Base-by-base conservation (phyloP, 2,888 invertebrate genomes). In the Cheilosia vernalis region DNA sequence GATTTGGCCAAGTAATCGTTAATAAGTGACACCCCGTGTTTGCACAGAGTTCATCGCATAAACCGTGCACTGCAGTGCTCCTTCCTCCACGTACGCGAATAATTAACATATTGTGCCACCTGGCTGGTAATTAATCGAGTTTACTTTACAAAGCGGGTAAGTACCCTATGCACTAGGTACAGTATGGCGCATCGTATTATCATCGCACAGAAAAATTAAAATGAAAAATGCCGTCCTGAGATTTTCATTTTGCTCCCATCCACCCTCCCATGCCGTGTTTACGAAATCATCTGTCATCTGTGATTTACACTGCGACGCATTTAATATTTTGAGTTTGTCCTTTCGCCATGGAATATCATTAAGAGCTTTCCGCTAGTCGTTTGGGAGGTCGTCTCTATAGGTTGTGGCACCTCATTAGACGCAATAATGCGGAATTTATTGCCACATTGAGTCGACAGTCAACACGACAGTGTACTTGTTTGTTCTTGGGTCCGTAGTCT, bases 31-130 rank as follows among this genome's bases (percentile, higher is more conserved):
- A 77, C 47, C 66, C 64, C 72, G 66, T 85, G 81, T 81, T 85
- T 81, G 85, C 37, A 72, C 17, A 72, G 51, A 67, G 72, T 72
- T 81, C 66, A 73, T 81, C 64, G 61, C 19, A 21, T 27, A 64
- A 74, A 33, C 58, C 19, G 66, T 42, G 47, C 42, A 21, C 15
- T 4, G 30, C 2, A 19, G 24, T 73, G 56, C 33, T 42, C 58
- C 33, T 53, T 27, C 21, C 21, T 10, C 61, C 30, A 27, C 24
- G 51, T 44, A 51, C 37, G 76, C 77, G 67, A 81, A 81, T 85
- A 81, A 81, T 76, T 67, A 81, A 81, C 85, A 85, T 85, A 85
- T 85, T 81, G 85, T 81, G 66, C 72, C 72, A 72, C 64, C 66
- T 79, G 70, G 79, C 33, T 58, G 42, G 64, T 60, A 79, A 79